Percentiles rank a stretch among this genome's conserved stretches.
These are phyloP conservation scores for Pteropus rufus DNA, from an alignment of 2,797 vertebrate genomes.

Conservation along the genomic window DNA sequence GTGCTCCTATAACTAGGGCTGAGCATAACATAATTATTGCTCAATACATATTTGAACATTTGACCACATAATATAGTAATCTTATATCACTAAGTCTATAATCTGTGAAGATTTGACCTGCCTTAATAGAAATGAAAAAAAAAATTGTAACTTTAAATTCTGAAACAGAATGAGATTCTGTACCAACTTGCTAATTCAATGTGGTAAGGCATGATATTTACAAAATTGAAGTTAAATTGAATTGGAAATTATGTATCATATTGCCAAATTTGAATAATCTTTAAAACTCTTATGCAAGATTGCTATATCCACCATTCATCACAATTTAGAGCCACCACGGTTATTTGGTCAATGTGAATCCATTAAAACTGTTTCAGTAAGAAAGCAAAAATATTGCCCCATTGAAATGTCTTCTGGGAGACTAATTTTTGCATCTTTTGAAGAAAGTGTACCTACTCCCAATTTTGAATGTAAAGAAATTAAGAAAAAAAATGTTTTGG, in stretches of 20 bases:
- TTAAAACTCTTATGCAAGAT: background rate
- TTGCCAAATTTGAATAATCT: conserved; percentile 37
- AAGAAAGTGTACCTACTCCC: background rate
- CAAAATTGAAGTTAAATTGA: background rate
- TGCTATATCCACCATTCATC: background rate
- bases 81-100: background rate
- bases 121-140: conserved; percentile 12
- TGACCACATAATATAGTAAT: background rate
- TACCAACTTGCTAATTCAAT: background rate
- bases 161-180: background rate
- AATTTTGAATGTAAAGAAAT: conserved; percentile 40
- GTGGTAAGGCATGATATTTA: background rate
- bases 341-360: conserved; percentile 24
- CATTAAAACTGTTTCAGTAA: conserved; percentile 27
- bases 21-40: background rate
- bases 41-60: background rate
- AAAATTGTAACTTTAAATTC: background rate
- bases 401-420: conserved; percentile 5
- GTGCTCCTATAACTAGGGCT: background rate
- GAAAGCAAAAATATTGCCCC: background rate
- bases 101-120: background rate
- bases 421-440: background rate
- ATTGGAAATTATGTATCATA: background rate
- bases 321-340: background rate
- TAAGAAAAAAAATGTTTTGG: background rate